These are phyloP conservation scores for Oscheius sp. DNA, from an alignment of 1,140 invertebrate species.

Conservation along the genomic window DNA sequence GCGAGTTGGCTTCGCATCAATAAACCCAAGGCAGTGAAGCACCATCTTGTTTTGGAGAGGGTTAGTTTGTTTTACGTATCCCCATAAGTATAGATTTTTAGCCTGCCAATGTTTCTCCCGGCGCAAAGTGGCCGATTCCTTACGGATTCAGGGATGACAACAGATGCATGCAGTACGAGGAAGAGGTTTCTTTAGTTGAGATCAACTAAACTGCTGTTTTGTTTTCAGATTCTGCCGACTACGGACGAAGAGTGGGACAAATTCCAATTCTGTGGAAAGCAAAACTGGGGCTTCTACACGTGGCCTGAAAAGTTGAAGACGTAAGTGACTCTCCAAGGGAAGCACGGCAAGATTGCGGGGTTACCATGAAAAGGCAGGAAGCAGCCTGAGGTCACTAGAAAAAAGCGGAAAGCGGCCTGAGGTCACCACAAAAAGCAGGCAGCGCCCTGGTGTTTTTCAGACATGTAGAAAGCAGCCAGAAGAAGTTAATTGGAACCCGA, in stretches of 20 bases:
- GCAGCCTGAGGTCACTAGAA: no score
- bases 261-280: conserved; percentile 70
- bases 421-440: no score
- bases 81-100: not conserved
- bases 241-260: conserved; percentile 75
- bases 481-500: no score
- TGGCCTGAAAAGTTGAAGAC: conserved; percentile 74
- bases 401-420: no score
- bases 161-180: conserved; percentile 73
- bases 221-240: conserved; percentile 66
- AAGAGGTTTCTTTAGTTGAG: no score
- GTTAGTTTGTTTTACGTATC: conserved; percentile 43
- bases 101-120: conserved; percentile 16
- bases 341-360: no score
- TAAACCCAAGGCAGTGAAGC: conserved; percentile 71
- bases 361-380: no score
- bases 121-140: conserved; percentile 46
- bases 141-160: conserved; percentile 71
- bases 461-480: no score
- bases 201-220: no score
- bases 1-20: conserved; percentile 74
- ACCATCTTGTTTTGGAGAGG: conserved; percentile 65
- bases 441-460: no score
- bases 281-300: conserved; percentile 74
- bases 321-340: no score